Evolutionary conservation across 2,888 invertebrate species (phyloP).

Genomic region (Sicus ferrugineus): DNA sequence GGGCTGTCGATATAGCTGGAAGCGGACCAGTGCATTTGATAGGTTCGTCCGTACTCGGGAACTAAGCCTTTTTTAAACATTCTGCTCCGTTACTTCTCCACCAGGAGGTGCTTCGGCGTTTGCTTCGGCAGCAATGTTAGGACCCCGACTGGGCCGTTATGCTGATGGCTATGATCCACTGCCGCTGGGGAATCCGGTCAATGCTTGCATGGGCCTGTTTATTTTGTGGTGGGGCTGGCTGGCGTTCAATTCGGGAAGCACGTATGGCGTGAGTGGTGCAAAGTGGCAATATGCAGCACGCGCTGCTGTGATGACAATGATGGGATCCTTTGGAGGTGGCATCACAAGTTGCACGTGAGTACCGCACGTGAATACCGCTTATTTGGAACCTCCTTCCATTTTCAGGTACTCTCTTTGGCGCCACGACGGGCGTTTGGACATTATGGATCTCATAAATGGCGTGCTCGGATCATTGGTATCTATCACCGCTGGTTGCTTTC

Average conservation of each 20-base stretch:
- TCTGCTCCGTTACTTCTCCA: constrained; percentile 21
- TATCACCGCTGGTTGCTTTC: constrained; percentile 87
- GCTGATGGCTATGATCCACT: constrained; percentile 77
- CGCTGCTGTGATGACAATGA: constrained; percentile 89
- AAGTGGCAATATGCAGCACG: constrained; percentile 93
- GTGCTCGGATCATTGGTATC: constrained; percentile 87
- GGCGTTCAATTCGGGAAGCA: constrained; percentile 93
- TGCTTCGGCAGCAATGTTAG: constrained; percentile 88
- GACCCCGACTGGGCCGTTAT: constrained; percentile 86
- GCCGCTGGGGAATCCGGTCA: constrained; percentile 87
- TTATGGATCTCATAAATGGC: constrained; percentile 87
- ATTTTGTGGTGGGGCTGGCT: constrained; percentile 98
- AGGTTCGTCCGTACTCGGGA: constrained; percentile 64
- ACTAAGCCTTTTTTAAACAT: not conserved
- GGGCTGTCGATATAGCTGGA: constrained; percentile 92
- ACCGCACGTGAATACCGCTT: not conserved
- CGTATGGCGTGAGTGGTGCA: constrained; percentile 78
- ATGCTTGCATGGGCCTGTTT: constrained; percentile 90
- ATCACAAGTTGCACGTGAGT: constrained; percentile 67
- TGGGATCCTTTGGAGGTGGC: constrained; percentile 91
- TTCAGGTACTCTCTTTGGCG: constrained; percentile 72
- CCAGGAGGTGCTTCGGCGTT: constrained; percentile 78
- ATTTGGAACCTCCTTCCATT: not conserved
- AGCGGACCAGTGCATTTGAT: constrained; percentile 91
- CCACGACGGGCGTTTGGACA: constrained; percentile 78